Conservation (phyloP, 1,140 invertebrate species). For the Ptiloglossa arizonensis region DNA sequence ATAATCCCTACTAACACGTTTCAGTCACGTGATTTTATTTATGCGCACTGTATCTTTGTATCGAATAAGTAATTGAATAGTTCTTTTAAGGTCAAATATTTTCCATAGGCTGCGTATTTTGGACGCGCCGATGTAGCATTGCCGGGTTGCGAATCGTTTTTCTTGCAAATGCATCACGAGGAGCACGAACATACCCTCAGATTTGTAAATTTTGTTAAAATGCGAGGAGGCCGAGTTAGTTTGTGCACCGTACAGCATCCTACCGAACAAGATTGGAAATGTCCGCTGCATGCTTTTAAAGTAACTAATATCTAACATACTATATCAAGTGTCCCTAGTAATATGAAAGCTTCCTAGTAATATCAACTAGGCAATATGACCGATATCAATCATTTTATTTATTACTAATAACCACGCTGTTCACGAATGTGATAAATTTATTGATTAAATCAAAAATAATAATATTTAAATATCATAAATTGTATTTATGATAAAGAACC, state of each 20-base stretch:
- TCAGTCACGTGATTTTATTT: no score
- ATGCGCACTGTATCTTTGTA: no score
- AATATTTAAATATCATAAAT: no score
- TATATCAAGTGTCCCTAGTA: no score
- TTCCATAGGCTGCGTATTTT: constrained; percentile 73
- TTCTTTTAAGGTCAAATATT: not conserved
- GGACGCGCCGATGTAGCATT: constrained; percentile 73
- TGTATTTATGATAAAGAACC: no score
- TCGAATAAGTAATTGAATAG: not conserved
- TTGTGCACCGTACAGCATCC: constrained; percentile 65
- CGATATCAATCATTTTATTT: no score
- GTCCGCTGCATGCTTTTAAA: constrained; percentile 73
- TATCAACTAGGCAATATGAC: no score
- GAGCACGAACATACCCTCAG: constrained; percentile 70
- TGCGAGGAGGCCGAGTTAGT: constrained; percentile 69
- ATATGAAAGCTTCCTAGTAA: no score
- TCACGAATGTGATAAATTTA: no score
- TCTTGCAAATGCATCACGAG: constrained; percentile 75
- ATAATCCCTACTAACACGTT: no score
- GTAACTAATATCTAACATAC: constrained; percentile 48
- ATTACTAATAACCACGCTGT: no score
- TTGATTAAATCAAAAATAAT: no score
- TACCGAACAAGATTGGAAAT: constrained; percentile 74
- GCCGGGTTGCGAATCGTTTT: constrained; percentile 73
- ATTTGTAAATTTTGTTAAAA: constrained; percentile 73